phyloP scores from a whole-genome alignment of 2,113 vertebrate species.

The Lethenteron reissneri region DNA sequence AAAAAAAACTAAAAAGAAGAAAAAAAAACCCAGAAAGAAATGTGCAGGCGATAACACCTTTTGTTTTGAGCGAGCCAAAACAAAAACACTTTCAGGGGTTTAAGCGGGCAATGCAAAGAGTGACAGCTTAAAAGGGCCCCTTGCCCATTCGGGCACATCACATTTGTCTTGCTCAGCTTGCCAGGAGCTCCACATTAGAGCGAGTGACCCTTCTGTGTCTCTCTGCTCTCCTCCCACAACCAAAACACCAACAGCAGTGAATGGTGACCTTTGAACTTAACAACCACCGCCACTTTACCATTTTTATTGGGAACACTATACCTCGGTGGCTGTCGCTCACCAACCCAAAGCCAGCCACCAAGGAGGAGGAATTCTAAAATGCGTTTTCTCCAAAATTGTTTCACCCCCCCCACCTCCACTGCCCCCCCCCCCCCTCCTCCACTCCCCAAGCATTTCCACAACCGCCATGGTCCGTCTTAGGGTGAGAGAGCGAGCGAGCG shows the following conservation, averaged over 20 bases:
- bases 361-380: too few relatives aligned
- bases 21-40: too few relatives aligned
- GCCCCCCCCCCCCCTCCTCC: too few relatives aligned
- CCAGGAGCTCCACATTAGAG: neutral
- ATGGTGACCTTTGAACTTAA: neutral
- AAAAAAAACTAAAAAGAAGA: too few relatives aligned
- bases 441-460: too few relatives aligned
- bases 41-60: slow-evolving; percentile 1
- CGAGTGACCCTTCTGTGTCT: neutral
- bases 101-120: slow-evolving; percentile 5
- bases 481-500: too few relatives aligned
- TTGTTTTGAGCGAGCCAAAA: slow-evolving; percentile 6
- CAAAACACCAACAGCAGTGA: neutral
- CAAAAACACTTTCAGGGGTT: slow-evolving; percentile 6
- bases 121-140: slow-evolving; percentile 5
- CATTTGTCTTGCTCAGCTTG: slow-evolving; percentile 7
- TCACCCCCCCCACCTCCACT: too few relatives aligned
- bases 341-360: too few relatives aligned
- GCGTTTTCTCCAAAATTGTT: too few relatives aligned
- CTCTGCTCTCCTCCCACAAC: neutral
- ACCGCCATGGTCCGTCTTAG: too few relatives aligned
- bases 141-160: neutral
- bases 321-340: too few relatives aligned
- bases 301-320: too few relatives aligned
- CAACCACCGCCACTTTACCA: neutral